These are phyloP conservation scores for Neoitamus cyanurus DNA, from an alignment of 2,888 invertebrate species.

Conservation along the genomic window DNA sequence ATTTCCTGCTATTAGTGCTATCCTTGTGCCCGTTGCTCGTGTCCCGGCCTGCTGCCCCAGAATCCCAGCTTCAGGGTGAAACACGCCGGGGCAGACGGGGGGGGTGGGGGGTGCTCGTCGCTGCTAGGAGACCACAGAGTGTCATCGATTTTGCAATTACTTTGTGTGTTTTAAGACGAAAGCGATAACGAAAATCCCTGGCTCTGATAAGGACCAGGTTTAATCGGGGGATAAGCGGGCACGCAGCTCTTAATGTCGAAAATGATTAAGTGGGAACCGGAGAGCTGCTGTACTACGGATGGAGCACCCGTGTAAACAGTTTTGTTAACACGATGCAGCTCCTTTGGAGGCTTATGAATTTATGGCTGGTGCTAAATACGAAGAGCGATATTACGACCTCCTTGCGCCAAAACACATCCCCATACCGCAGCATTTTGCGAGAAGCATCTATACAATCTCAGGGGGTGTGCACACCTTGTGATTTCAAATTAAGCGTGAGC, in stretches of 20 bases:
- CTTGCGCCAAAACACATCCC: neutral
- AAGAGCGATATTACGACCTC: neutral
- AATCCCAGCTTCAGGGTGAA: neutral
- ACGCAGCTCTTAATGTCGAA: neutral
- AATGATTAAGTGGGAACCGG: slow-evolving; percentile 4
- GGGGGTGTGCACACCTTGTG: slow-evolving; percentile 20
- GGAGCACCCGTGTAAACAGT: neutral
- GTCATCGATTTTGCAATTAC: slow-evolving; percentile 48
- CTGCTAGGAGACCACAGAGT: neutral
- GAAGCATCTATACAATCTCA: neutral
- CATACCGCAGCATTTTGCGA: neutral
- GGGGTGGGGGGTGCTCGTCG: too few relatives aligned
- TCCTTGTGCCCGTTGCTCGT: slow-evolving; percentile 13
- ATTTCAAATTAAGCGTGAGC: slow-evolving; percentile 42
- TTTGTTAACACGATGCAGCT: slow-evolving; percentile 18
- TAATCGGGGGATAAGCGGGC: neutral
- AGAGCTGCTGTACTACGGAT: neutral
- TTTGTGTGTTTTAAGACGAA: slow-evolving; percentile 43
- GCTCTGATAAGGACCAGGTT: slow-evolving; percentile 19
- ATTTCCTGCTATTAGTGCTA: slow-evolving; percentile 41
- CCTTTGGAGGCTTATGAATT: slow-evolving; percentile 3
- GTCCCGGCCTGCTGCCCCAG: neutral
- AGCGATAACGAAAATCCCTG: slow-evolving; percentile 4
- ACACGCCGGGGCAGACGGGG: neutral
- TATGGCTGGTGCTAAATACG: slow-evolving; percentile 1